A percentile compares a stretch with the other conserved stretches of the same genome.
phyloP scores from a whole-genome alignment of 2,888 invertebrate species.

The Lamellibrachia columna region DNA sequence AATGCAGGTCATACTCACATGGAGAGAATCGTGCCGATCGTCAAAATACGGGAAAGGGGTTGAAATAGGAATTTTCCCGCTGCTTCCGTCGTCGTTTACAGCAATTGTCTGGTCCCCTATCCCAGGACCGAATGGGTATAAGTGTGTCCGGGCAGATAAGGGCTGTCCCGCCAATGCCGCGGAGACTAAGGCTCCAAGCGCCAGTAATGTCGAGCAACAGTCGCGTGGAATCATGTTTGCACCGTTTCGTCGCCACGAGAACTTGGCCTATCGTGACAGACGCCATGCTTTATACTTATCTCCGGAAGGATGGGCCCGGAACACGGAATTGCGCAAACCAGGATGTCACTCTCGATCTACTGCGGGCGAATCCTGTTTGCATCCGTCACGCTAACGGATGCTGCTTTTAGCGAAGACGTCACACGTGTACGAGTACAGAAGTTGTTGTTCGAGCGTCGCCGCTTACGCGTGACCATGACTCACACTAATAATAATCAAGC shows the following conservation, averaged over 20 bases:
- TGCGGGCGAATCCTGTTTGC: not conserved
- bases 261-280: not conserved
- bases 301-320: not conserved
- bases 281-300: not conserved
- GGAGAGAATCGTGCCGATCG: not conserved
- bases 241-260: not conserved
- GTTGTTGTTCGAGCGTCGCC: not conserved
- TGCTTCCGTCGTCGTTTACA: conserved; percentile 21
- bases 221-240: not conserved
- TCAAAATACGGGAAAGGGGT: conserved; percentile 17
- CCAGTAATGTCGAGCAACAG: not conserved
- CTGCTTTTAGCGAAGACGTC: not conserved
- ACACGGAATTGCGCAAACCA: not conserved
- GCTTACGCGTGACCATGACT: not conserved
- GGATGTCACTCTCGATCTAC: not conserved
- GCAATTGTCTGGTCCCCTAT: not conserved
- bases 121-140: conserved; percentile 7
- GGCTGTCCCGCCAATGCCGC: not conserved
- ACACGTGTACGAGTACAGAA: not conserved
- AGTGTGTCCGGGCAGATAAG: not conserved
- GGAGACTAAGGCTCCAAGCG: not conserved
- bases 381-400: not conserved
- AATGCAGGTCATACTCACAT: conserved; percentile 11
- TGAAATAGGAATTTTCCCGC: not conserved
- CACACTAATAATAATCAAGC: too few species aligned